Percentiles rank a stretch among this genome's conserved stretches.
phyloP scores from a whole-genome alignment of 1,140 invertebrate species.

The Drosophila serrata region DNA sequence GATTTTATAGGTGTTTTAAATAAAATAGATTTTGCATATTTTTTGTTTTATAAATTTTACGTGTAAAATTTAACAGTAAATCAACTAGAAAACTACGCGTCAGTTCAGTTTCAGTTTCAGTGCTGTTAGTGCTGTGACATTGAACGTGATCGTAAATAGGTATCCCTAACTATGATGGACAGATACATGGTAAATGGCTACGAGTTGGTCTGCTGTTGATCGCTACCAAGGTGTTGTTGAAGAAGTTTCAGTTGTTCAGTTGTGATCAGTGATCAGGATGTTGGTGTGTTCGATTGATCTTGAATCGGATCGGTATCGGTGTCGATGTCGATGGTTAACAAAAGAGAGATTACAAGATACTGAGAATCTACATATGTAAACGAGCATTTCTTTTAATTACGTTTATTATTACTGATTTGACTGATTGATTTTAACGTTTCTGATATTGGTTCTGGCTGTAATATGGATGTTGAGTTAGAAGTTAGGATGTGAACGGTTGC shows the following conservation, averaged over 20 bases:
- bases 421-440: slow-evolving; percentile 74
- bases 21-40: slow-evolving; percentile 75
- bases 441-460: slow-evolving; percentile 61
- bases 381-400: slow-evolving; percentile 84
- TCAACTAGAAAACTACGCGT: slow-evolving; percentile 82
- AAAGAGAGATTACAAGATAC: slow-evolving; percentile 81
- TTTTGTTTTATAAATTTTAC: slow-evolving; percentile 80
- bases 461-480: slow-evolving; percentile 82
- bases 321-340: slow-evolving; percentile 59
- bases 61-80: slow-evolving; percentile 83
- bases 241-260: slow-evolving; percentile 69
- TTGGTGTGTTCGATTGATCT: slow-evolving; percentile 30
- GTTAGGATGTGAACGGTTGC: slow-evolving; percentile 76
- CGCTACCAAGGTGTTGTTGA: slow-evolving; percentile 72
- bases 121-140: slow-evolving; percentile 60
- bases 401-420: slow-evolving; percentile 82
- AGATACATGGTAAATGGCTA: slow-evolving; percentile 55
- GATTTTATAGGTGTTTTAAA: slow-evolving; percentile 70
- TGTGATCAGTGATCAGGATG: slow-evolving; percentile 31
- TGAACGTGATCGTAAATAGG: slow-evolving; percentile 57
- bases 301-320: slow-evolving; percentile 21
- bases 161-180: slow-evolving; percentile 73
- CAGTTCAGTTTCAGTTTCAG: slow-evolving; percentile 51
- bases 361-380: slow-evolving; percentile 83
- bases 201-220: slow-evolving; percentile 46